Base-by-base conservation (phyloP, 2,888 invertebrate species). In the Teleogryllus oceanicus region DNA sequence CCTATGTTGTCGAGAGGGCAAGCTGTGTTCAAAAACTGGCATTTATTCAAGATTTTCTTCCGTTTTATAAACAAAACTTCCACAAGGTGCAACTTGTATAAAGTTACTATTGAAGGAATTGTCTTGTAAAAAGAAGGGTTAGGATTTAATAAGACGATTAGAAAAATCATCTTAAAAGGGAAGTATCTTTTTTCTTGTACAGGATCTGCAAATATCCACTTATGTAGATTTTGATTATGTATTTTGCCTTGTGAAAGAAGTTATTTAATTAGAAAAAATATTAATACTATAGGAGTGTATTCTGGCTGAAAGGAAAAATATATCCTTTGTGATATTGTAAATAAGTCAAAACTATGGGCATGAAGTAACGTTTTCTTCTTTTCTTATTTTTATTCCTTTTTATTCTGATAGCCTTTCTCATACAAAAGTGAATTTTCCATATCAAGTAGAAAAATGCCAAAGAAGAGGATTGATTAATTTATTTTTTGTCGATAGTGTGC, bases 51-150 rank as follows among this genome's bases (percentile, higher is more conserved):
- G n/a, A 18, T 62, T 62, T 62, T 62, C 62, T 62, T 62, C 62
- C 62, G 62, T 62, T 62, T 62, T 62, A n/a, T 62, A 62, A 62
- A 4, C n/a, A 13, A 18, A 16, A 62, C 62, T 62, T 62, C 62
- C 62, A 62, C n/a, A n/a, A 62, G 62, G n/a, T n/a, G 62, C 62
- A 62, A n/a, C 62, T 62, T 62, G 62, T 62, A 62, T 62, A 62
- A 62, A 62, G 16, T 62, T 62, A 62, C 37, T 37, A 37, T 5
- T 16, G 62, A 62, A 62, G 62, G 62, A 62, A 62, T 62, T 62
- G 62, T 62, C 62, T 62, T 62, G n/a, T 62, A 62, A 62, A 62
- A 62, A 18, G 62, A 8, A 8, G n/a, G 12, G 16, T 11, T 62
- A 62, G 62, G n/a, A 62, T 62, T 62, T 37, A 37, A 37, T 37